Base-by-base conservation (phyloP, 2,888 invertebrate species). In the Agrochola circellaris region DNA sequence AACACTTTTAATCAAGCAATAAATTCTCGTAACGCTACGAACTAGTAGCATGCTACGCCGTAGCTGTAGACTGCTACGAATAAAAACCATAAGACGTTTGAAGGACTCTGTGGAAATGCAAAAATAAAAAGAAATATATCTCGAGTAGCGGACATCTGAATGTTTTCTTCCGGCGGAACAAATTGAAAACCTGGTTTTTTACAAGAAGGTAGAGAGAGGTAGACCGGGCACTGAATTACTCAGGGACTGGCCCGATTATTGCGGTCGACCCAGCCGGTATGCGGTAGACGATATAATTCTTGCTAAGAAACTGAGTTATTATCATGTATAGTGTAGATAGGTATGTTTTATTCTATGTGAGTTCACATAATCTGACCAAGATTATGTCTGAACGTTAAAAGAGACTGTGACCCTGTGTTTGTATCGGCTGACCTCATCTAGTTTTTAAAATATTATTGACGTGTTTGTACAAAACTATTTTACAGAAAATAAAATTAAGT, bases 161-260 rank as follows among this genome's bases (percentile, higher is more conserved):
- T 93, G 92, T 93, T 94, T 92, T 91, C 92, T 92, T 91, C 90
- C 88, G 84, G 87, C 84, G 90, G 87, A 90, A 91, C 90, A 92
- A 94, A 95, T 94, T 94, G 94, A 92, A 94, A 93, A 92, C 91
- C 90, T 92, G 91, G 34, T 91, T 92, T 90, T 91, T 90, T 89
- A 88, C 88, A 85, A 85, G 87, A 83, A 75, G 82, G 77, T 42
- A 84, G 56, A 66, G 87, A 84, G 88, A 90, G 91, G 90, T 90
- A 89, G 89, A 76, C 77, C 75, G 77, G 87, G 77, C 67, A 89
- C 87, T 92, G 91, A 91, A 92, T 93, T 91, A 93, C 91, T 79
- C 73, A 86, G 86, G 78, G 82, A 81, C 83, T 72, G 77, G 73
- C 86, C 86, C 89, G 82, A 90, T 89, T 87, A 88, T 88, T 89